A percentile compares a stretch with the other conserved stretches of the same genome.
Conservation (phyloP, 2,113 vertebrate species). For the Odontophorus gujanensis region DNA sequence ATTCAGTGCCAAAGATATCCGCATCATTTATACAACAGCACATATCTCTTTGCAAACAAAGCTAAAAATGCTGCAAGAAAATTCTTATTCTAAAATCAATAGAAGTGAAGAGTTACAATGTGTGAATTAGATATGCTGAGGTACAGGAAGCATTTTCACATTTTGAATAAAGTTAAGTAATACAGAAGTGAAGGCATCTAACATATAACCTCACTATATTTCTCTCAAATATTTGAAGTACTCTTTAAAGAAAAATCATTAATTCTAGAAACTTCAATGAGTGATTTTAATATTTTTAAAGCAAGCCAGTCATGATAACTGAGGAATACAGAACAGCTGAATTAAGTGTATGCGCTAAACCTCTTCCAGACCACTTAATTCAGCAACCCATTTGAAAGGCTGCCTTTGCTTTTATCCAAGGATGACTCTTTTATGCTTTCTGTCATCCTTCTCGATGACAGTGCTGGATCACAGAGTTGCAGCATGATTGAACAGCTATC, state of each 20-base stretch:
- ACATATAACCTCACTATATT: not conserved
- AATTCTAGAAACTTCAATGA: not conserved
- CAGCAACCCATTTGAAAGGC: not conserved
- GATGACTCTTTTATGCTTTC: not conserved
- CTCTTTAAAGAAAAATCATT: not conserved
- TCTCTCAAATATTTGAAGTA: not conserved
- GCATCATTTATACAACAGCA: not conserved
- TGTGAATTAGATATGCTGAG: not conserved
- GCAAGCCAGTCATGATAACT: not conserved
- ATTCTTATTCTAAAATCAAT: not conserved
- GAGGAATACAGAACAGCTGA: not conserved
- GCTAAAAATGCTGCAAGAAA: not conserved
- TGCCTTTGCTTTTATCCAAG: not conserved
- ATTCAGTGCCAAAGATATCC: not conserved
- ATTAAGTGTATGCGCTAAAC: not conserved
- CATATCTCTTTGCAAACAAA: conserved; percentile 7
- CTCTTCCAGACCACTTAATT: not conserved
- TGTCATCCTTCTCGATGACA: not conserved
- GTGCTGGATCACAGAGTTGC: not conserved
- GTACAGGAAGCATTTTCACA: not conserved
- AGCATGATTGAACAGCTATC: not conserved
- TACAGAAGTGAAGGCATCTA: not conserved
- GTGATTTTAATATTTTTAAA: not conserved
- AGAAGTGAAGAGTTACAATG: not conserved
- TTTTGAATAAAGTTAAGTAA: not conserved